These are phyloP conservation scores for Netelia fuscicornis DNA, from an alignment of 2,888 invertebrate species.

Conservation along the genomic window DNA sequence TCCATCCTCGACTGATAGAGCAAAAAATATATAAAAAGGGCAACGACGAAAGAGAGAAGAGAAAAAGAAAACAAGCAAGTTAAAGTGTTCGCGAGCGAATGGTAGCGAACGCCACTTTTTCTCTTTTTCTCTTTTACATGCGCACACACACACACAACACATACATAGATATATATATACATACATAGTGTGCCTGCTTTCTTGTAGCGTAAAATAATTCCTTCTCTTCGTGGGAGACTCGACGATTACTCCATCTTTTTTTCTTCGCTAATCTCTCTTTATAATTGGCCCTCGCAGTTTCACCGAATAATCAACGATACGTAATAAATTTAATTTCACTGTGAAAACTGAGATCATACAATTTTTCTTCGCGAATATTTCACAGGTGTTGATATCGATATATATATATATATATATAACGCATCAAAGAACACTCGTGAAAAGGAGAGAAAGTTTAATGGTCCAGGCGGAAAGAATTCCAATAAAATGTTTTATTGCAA, in stretches of 20 bases:
- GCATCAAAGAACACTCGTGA: neutral
- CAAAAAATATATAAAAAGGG: slow-evolving; percentile 15
- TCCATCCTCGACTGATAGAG: slow-evolving; percentile 14
- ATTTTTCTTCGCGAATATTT: slow-evolving; percentile 11
- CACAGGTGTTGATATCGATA: neutral
- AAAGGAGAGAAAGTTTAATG: slow-evolving; percentile 3
- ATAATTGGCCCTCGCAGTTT: slow-evolving; percentile 8
- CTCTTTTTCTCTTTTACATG: neutral
- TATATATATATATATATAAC: neutral
- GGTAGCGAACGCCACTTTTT: slow-evolving; percentile 5
- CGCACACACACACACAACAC: slow-evolving; percentile 8
- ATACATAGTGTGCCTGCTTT: neutral
- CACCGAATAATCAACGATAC: neutral
- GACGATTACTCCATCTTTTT: slow-evolving; percentile 30
- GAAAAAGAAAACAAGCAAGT: neutral
- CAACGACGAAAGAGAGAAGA: slow-evolving; percentile 2
- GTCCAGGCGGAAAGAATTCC: slow-evolving; percentile 12
- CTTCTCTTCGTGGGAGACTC: slow-evolving; percentile 52
- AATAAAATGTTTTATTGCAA: slow-evolving; percentile 36
- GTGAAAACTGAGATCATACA: neutral
- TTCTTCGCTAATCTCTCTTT: slow-evolving; percentile 12
- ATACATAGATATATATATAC: neutral
- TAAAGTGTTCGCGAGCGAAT: slow-evolving; percentile 22
- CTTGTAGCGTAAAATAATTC: slow-evolving; percentile 41
- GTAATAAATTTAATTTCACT: neutral